Evolutionary conservation across 2,888 invertebrate genomes (phyloP), one percentile per base, ranked within the genome.

Genomic region (Hipparchia sbordonii): DNA sequence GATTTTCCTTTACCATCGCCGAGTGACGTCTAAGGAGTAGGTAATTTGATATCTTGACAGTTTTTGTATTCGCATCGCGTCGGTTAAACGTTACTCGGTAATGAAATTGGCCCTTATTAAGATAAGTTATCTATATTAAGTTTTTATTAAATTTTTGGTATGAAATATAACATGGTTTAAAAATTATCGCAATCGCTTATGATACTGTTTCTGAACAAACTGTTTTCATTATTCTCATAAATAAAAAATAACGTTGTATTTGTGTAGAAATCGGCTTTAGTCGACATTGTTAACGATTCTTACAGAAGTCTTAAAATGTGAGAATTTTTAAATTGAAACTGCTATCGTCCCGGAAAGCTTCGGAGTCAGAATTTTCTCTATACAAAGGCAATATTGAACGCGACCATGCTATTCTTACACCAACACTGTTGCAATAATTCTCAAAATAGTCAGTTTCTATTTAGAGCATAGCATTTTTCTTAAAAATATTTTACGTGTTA

Each of bases 341-440:
- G 63, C 51, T 68, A 62, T 69, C 67, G 73, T 63, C 39, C 48
- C 62, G 52, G 67, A 39, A 60, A 67, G 70, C 70, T 67, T 54
- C 63, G 61, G 69, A 69, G 69, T 66, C 67, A 62, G 61, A 66
- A 61, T 74, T 63, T 69, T 72, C 72, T 72, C 69, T 74, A 76
- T 74, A 73, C 51, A 63, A 70, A 73, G 57, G 62, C 68, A 71
- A 73, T 75, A 69, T 71, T 45, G 65, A 71, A 74, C 54, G 60
- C 51, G 65, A 59, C 39, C 52, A 46, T 61, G 56, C 65, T 45
- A 69, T 65, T 72, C 67, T 68, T 73, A 52, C 45, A 62, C 12
- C 13, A 48, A 51, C 56, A 33, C 23, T 54, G 51, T 54, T 13
- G 39, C 45, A 60, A 71, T 61, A 56, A 62, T 63, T 67, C 56